Conservation (phyloP, 2,113 vertebrate species). For the Rhinolophus ferrumequinum region DNA sequence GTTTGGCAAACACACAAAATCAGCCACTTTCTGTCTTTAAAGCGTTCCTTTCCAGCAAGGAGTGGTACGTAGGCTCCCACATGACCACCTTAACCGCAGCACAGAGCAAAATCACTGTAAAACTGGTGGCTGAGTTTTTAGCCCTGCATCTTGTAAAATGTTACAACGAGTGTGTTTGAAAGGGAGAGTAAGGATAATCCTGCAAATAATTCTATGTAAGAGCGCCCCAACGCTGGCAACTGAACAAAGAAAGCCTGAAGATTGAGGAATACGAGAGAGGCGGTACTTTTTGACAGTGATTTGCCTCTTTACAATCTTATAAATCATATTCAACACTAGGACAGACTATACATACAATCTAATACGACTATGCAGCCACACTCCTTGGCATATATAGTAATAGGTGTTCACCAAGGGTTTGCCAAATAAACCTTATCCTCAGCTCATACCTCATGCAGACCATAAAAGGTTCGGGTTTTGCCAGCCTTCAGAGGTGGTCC, state of each 20-base stretch:
- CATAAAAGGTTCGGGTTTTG: constrained; percentile 94
- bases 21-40: not conserved
- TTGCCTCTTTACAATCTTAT: not conserved
- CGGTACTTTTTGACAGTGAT: not conserved
- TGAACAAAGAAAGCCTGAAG: not conserved
- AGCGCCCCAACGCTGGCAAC: not conserved
- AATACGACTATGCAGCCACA: not conserved
- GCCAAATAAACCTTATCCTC: not conserved
- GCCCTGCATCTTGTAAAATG: not conserved
- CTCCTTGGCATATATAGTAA: not conserved
- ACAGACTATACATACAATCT: not conserved
- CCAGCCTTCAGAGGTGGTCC: constrained; percentile 95
- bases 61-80: not conserved
- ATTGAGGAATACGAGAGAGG: not conserved
- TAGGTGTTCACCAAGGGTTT: not conserved
- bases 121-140: not conserved
- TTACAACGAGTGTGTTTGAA: not conserved
- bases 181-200: not conserved
- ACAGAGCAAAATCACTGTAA: not conserved
- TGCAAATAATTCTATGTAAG: not conserved
- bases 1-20: constrained; percentile 60
- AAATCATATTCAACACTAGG: not conserved
- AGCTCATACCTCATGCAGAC: constrained; percentile 92
- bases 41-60: not conserved
- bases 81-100: not conserved